Percentiles rank a stretch among this genome's conserved stretches.
Evolutionary conservation across 2,888 invertebrate species (phyloP).

Genomic region (Meiosimyza platycephala): DNA sequence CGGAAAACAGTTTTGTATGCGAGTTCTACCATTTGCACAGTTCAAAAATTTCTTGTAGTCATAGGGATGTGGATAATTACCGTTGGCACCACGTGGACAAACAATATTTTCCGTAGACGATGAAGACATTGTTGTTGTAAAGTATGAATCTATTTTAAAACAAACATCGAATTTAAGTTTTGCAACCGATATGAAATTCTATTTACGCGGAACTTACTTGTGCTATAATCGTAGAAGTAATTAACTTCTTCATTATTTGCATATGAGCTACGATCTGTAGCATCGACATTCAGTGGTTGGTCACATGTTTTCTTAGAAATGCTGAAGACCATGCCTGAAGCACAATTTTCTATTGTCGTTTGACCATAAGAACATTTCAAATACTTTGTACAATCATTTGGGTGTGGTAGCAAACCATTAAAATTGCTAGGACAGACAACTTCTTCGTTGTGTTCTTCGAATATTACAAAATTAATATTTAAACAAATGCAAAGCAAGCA

Average conservation of each 20-base stretch:
- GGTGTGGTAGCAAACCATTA: slow-evolving; percentile 68
- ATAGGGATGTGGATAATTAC: slow-evolving; percentile 71
- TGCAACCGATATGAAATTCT: too few species aligned
- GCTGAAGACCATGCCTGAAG: slow-evolving; percentile 74
- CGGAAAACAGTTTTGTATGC: slow-evolving; percentile 72
- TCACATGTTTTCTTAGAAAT: slow-evolving; percentile 70
- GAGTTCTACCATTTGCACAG: slow-evolving; percentile 71
- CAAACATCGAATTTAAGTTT: too few species aligned
- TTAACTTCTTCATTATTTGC: too few species aligned
- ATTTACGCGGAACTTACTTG: too few species aligned
- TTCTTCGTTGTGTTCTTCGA: too few species aligned
- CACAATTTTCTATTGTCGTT: slow-evolving; percentile 71
- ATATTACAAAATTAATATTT: too few species aligned
- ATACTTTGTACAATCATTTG: slow-evolving; percentile 73
- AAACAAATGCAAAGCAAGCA: too few species aligned
- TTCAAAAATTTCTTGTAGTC: slow-evolving; percentile 75
- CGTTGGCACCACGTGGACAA: slow-evolving; percentile 69
- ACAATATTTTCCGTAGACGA: background rate
- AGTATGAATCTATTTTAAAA: too few species aligned
- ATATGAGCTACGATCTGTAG: slow-evolving; percentile 43
- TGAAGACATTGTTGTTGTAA: too few species aligned
- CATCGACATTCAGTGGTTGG: slow-evolving; percentile 69
- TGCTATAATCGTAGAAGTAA: too few species aligned
- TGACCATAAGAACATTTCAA: slow-evolving; percentile 75
- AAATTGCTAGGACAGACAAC: slow-evolving; percentile 36